These are phyloP conservation scores for Drosophila anomalata DNA, from an alignment of 2,888 invertebrate species.

Conservation along the genomic window DNA sequence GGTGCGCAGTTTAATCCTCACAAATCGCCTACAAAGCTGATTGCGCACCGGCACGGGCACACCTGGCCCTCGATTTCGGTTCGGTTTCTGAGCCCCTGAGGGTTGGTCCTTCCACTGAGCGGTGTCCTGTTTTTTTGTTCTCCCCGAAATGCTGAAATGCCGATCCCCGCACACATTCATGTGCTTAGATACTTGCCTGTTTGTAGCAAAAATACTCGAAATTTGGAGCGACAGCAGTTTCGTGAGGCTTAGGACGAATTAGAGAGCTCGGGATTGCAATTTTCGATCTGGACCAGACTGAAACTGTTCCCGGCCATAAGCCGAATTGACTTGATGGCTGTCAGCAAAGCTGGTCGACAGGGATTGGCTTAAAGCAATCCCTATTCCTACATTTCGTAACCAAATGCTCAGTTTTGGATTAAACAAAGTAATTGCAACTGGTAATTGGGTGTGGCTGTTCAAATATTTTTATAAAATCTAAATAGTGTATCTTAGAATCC, in stretches of 20 bases:
- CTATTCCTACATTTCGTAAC: neutral
- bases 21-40: slow-evolving; percentile 80
- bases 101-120: slow-evolving; percentile 56
- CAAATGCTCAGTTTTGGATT: neutral
- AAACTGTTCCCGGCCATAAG: slow-evolving; percentile 32
- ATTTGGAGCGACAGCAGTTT: slow-evolving; percentile 45
- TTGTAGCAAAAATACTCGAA: slow-evolving; percentile 13
- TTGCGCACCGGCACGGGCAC: slow-evolving; percentile 70
- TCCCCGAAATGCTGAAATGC: slow-evolving; percentile 41
- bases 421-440: neutral
- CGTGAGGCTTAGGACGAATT: slow-evolving; percentile 65
- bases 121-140: slow-evolving; percentile 75
- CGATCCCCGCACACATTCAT: slow-evolving; percentile 41
- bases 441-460: neutral
- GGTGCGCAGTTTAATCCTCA: slow-evolving; percentile 77
- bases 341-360: slow-evolving; percentile 41
- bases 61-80: slow-evolving; percentile 42
- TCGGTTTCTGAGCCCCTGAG: slow-evolving; percentile 40
- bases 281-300: slow-evolving; percentile 12
- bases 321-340: slow-evolving; percentile 62
- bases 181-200: slow-evolving; percentile 4
- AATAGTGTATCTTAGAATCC: too few species aligned
- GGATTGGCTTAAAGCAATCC: slow-evolving; percentile 29
- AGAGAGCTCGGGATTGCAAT: slow-evolving; percentile 40
- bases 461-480: too few species aligned